Conservation (phyloP, 2,113 vertebrate genomes). For the Chaetorhynchus papuensis region DNA sequence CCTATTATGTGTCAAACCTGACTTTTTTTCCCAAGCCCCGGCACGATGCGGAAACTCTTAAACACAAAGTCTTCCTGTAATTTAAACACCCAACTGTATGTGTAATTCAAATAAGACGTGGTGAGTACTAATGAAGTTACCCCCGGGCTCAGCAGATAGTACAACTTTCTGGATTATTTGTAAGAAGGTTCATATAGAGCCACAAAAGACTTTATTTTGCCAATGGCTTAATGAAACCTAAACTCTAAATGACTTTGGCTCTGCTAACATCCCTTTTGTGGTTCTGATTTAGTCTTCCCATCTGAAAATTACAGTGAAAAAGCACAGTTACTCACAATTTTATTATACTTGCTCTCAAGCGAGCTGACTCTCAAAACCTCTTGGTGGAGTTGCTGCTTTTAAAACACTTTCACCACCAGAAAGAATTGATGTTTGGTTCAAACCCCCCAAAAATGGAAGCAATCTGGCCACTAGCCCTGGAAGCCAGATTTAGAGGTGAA, state of each 20-base stretch:
- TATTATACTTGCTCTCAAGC: background rate
- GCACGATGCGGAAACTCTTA: slow-evolving; percentile 55
- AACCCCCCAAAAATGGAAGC: background rate
- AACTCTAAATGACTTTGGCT: background rate
- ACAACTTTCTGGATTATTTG: background rate
- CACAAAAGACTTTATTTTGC: background rate
- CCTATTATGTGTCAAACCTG: slow-evolving; percentile 55
- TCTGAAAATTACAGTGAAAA: background rate
- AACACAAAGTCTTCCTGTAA: slow-evolving; percentile 64
- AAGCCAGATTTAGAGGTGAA: background rate
- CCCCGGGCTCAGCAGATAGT: background rate
- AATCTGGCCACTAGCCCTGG: background rate
- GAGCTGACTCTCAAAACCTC: background rate
- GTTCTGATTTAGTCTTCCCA: background rate
- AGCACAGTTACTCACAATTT: background rate
- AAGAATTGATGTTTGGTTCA: background rate
- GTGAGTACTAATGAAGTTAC: slow-evolving; percentile 8
- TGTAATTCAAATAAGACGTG: slow-evolving; percentile 8
- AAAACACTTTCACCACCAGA: background rate
- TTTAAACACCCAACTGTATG: slow-evolving; percentile 44
- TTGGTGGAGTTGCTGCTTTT: background rate
- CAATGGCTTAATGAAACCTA: background rate
- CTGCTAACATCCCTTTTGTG: background rate
- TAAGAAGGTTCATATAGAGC: background rate
- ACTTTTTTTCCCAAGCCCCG: slow-evolving; percentile 28